Conservation (phyloP, 2,797 vertebrate genomes). For the Bradypodion ventrale region DNA sequence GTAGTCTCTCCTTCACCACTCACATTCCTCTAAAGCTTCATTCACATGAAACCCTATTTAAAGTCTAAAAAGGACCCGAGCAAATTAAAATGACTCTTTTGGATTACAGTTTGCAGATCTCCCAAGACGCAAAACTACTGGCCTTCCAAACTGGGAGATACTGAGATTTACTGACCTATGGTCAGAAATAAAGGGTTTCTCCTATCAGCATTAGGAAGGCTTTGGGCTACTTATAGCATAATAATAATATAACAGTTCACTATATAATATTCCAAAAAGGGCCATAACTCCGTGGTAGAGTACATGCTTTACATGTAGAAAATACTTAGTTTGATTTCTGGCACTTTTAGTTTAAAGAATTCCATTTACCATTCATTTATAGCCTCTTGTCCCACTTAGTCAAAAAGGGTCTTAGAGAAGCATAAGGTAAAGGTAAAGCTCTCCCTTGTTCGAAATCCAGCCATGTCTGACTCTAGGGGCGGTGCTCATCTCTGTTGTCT, state of each 20-base stretch:
- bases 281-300: not conserved
- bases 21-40: constrained; percentile 48
- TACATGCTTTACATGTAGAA: not conserved
- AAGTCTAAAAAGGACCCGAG: not conserved
- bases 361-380: too few species aligned
- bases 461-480: too few species aligned
- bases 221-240: not conserved
- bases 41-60: constrained; percentile 4
- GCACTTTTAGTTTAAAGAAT: not conserved
- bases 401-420: too few species aligned
- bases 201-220: not conserved
- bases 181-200: constrained; percentile 24
- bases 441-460: too few species aligned
- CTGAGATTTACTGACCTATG: not conserved
- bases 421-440: too few species aligned
- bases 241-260: not conserved
- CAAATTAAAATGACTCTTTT: too few species aligned
- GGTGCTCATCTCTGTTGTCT: too few species aligned
- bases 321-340: not conserved
- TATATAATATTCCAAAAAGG: not conserved
- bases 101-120: too few species aligned
- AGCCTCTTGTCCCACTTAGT: too few species aligned
- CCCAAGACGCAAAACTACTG: not conserved
- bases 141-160: not conserved
- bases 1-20: constrained; percentile 53